Conservation (phyloP, 2,888 invertebrate species). For the Arenicola marina region DNA sequence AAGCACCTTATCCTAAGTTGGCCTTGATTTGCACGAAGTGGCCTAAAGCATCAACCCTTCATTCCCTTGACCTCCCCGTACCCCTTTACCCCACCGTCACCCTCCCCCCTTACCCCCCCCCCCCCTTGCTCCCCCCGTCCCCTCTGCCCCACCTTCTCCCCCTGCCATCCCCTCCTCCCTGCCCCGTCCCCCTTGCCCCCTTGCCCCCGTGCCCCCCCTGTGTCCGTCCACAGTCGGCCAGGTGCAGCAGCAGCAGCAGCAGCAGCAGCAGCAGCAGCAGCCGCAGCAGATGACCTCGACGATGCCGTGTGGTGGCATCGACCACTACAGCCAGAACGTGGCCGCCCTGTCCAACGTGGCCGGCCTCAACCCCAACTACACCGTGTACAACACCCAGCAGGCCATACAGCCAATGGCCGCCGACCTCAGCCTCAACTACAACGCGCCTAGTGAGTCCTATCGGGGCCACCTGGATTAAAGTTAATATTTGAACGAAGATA, state of each 20-base stretch:
- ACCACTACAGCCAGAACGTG: background rate
- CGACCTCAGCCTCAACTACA: no score
- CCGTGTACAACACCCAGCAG: background rate
- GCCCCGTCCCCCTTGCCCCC: no score
- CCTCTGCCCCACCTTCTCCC: no score
- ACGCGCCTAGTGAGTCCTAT: no score
- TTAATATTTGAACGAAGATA: no score
- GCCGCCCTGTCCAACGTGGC: constrained; percentile 5
- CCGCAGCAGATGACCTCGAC: background rate
- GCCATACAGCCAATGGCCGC: no score
- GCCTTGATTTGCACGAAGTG: background rate
- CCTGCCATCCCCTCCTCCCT: no score
- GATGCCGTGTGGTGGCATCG: background rate
- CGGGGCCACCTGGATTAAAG: no score
- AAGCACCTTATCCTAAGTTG: no score
- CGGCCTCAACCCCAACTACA: constrained; percentile 8
- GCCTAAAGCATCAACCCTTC: background rate
- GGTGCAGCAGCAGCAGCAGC: background rate
- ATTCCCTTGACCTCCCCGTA: constrained; percentile 49
- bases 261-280: constrained; percentile 8
- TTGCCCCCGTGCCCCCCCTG: constrained; percentile 60
- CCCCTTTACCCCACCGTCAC: constrained; percentile 58
- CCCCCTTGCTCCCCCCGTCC: no score
- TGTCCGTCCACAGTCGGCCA: constrained; percentile 39
- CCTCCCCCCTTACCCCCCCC: no score